Evolutionary conservation across 53 echinoderm and acorn worm species (phyloP), one percentile per base, ranked within the genome.

Genomic region (Echinarachnius parma): DNA sequence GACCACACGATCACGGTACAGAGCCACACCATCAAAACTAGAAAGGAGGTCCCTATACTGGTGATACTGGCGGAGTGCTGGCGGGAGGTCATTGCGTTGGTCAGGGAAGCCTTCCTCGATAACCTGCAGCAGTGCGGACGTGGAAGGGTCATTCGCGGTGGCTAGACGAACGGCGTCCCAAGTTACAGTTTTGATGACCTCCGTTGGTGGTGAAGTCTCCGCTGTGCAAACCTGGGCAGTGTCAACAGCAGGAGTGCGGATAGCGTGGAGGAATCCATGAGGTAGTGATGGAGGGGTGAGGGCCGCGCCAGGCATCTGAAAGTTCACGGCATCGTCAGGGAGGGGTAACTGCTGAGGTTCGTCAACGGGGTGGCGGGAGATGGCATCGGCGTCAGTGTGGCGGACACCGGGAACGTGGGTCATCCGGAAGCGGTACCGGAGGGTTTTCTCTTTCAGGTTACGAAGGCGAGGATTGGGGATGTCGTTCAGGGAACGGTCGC

Each of bases 371-470:
- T 77, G 77, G 29, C 76, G 76, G 25, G 86, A 77, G 61, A 82
- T 33, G 15, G 61, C 77, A 31, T 82, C 78, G 0, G 72, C 77
- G 2, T 71, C 82, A 21, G 53, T 44, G 53, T 86, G 53, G 48
- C 60, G 59, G 32, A 75, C 65, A 27, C 80, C 86, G 21, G 86
- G 86, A 13, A 86, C 35, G 30, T 86, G 81, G 1, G 81, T 39
- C 16, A 78, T 70, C 36, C 70, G 68, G 54, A 87, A 83, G 34
- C 75, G 15, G 66, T 83, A 66, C 22, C 61, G 76, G 0, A 83
- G 64, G 4, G 82, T 62, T 21, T 87, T 83, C 62, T 87, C 83
- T 48, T 83, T 87, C 0, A 87, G 75, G 64, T 87, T 87, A 34
- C 81, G 62, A 60, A 82, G 64, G 5, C 77, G 72, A 23, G 70